phyloP scores from a whole-genome alignment of 53 echinoderm and acorn worm species.

The Patiria pectinifera region DNA sequence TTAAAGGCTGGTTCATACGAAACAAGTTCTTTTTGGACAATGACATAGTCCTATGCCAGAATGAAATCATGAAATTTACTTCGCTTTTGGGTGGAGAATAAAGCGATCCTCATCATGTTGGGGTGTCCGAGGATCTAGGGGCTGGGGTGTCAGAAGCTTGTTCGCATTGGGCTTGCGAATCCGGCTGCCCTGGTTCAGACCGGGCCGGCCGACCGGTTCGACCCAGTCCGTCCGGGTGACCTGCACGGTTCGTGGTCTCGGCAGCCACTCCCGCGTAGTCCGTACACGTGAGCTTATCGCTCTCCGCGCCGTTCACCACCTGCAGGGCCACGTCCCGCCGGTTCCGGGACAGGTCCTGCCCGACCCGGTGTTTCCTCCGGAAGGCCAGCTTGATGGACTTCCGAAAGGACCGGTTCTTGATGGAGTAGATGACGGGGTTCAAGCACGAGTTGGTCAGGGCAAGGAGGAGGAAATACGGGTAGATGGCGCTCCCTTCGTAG shows the following conservation, averaged over 20 bases:
- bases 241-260: neutral
- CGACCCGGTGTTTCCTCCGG: slow-evolving; percentile 54
- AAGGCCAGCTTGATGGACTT: slow-evolving; percentile 68
- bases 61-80: too few species aligned
- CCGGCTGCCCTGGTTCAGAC: neutral
- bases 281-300: slow-evolving; percentile 27
- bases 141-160: neutral
- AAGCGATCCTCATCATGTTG: neutral
- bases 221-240: neutral
- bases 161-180: neutral
- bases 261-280: slow-evolving; percentile 1
- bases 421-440: slow-evolving; percentile 85
- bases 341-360: slow-evolving; percentile 46
- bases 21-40: too few species aligned
- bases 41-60: too few species aligned
- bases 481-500: slow-evolving; percentile 79
- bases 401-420: slow-evolving; percentile 82
- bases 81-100: neutral
- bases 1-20: too few species aligned
- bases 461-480: slow-evolving; percentile 79
- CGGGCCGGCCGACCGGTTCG: neutral
- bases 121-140: neutral
- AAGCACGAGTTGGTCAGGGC: slow-evolving; percentile 85
- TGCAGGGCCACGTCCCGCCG: slow-evolving; percentile 29
- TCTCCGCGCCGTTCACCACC: slow-evolving; percentile 37